Base-by-base conservation (phyloP, 2,888 invertebrate species). In the Scaptomyza caliginosa region DNA sequence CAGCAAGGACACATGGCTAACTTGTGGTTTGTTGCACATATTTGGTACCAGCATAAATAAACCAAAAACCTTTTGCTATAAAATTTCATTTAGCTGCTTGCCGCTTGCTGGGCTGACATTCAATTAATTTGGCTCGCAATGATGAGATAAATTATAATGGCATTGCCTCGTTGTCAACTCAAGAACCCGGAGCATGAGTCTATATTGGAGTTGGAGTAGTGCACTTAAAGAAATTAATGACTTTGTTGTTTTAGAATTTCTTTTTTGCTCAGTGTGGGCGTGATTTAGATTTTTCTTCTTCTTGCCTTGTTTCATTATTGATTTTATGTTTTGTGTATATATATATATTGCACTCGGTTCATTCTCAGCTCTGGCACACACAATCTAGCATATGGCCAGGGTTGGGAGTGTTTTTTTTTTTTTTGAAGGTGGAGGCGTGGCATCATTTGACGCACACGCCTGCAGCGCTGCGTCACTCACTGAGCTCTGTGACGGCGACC, bases 331-430 rank as follows among this genome's bases (percentile, higher is more conserved):
- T 45, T 23, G 24, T 55, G 40, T 66, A 16, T 64, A 52, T 69
- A 43, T 66, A 65, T 74, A 77, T 80, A 69, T 66, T 77, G 81
- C 81, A 77, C 66, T 67, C 67, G 71, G 76, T 76, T 76, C 81
- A 84, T 76, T 77, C 69, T 71, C 78, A 73, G 70, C 62, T 74
- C 26, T 30, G 42, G 36, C 38, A 36, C 38, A 16, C 60, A 57
- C 32, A 56, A 32, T 0, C 0, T 13, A 34, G 16, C 34, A 34
- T 16, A 34, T 62, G 49, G 45, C 34, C 52, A 67, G 34, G 51
- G 16, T 40, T 26, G 38, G 38, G 45, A 19, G 28, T 28, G n/a
- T n/a, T n/a, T n/a, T n/a, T n/a, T n/a, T n/a, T n/a, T n/a, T n/a
- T 19, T 34, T 13, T 13, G n/a, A 28, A 17, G 7, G 17, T 2